Percentiles rank a stretch among this genome's conserved stretches.
Evolutionary conservation across 2,888 invertebrate genomes (phyloP).

Genomic region (Herminia tarsipennalis): DNA sequence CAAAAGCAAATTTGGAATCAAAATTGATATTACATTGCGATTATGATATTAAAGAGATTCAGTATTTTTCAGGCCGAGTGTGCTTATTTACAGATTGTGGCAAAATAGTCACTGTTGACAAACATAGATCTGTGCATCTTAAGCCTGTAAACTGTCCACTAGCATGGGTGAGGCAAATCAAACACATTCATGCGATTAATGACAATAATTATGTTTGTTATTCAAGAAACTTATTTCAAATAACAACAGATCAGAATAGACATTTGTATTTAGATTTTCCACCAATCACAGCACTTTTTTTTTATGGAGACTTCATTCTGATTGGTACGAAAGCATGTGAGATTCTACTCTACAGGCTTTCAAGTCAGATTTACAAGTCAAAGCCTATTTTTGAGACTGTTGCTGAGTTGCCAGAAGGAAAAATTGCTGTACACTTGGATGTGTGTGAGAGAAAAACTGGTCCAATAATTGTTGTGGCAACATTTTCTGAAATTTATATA

Average conservation of each 20-base stretch:
- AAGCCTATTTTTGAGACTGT: slow-evolving; percentile 65
- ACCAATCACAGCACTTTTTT: slow-evolving; percentile 70
- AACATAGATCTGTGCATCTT: slow-evolving; percentile 40
- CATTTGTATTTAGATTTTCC: slow-evolving; percentile 74
- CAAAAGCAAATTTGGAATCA: slow-evolving; percentile 48
- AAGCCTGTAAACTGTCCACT: slow-evolving; percentile 58
- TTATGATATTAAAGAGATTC: slow-evolving; percentile 68
- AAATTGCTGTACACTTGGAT: slow-evolving; percentile 69
- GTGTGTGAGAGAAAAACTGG: slow-evolving; percentile 69
- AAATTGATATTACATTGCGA: slow-evolving; percentile 58
- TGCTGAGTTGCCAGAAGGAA: slow-evolving; percentile 62
- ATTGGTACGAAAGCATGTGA: slow-evolving; percentile 65
- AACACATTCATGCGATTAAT: slow-evolving; percentile 62
- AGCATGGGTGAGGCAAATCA: slow-evolving; percentile 70
- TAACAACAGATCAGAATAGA: slow-evolving; percentile 65
- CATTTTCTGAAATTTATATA: slow-evolving; percentile 65
- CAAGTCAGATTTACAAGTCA: slow-evolving; percentile 53
- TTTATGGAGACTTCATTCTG: slow-evolving; percentile 69
- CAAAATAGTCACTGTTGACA: slow-evolving; percentile 58
- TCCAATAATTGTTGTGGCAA: slow-evolving; percentile 65
- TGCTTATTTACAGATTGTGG: slow-evolving; percentile 70
- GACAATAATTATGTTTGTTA: slow-evolving; percentile 71
- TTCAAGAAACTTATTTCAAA: slow-evolving; percentile 69
- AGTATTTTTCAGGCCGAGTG: slow-evolving; percentile 50
- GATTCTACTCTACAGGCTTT: slow-evolving; percentile 67